Conservation (phyloP, 2,113 vertebrate species). For the Buteo buteo region DNA sequence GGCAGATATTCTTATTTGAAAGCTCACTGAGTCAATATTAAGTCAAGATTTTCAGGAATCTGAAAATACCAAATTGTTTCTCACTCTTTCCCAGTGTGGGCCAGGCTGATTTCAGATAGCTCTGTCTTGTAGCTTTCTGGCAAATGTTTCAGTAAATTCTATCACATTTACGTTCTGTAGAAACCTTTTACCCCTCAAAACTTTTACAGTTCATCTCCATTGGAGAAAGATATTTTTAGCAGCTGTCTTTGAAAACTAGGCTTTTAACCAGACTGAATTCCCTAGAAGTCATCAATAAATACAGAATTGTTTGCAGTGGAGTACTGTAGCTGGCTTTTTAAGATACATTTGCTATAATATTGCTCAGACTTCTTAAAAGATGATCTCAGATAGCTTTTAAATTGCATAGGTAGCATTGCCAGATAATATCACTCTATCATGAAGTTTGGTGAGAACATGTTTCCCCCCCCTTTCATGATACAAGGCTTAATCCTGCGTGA, state of each 20-base stretch:
- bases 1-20: slow-evolving; percentile 14
- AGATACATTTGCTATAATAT: background rate
- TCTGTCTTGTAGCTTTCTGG: background rate
- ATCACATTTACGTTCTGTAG: background rate
- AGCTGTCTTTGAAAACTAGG: background rate
- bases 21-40: slow-evolving; percentile 1
- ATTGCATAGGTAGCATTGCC: background rate
- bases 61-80: slow-evolving; percentile 14
- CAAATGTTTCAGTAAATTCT: background rate
- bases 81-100: background rate
- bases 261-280: background rate
- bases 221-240: background rate
- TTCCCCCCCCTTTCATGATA: background rate
- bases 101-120: background rate
- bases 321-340: background rate
- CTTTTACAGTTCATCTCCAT: background rate
- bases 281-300: background rate
- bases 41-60: slow-evolving; percentile 22
- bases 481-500: background rate
- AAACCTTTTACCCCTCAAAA: background rate
- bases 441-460: background rate
- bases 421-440: background rate
- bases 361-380: background rate
- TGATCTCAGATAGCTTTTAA: background rate
- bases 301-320: background rate